A percentile compares a stretch with the other conserved stretches of the same genome.
Evolutionary conservation across 2,797 vertebrate genomes (phyloP).

Genomic region (Clamator glandarius): DNA sequence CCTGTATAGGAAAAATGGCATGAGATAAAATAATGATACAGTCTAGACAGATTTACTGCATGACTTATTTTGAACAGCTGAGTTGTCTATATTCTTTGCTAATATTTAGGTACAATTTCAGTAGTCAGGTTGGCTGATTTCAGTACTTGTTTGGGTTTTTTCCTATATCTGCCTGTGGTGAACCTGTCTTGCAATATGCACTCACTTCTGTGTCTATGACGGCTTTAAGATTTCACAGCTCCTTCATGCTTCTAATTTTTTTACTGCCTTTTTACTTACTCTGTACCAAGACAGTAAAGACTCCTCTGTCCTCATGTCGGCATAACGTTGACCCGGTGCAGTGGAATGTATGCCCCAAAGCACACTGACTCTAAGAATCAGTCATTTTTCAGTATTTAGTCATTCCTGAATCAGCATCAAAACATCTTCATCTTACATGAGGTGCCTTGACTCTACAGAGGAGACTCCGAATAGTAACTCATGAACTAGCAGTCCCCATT

Average conservation of each 20-base stretch:
- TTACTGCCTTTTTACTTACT: neutral
- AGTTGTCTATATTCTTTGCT: neutral
- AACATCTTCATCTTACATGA: neutral
- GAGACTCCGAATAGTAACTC: neutral
- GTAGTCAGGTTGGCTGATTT: neutral
- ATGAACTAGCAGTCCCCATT: neutral
- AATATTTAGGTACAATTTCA: neutral
- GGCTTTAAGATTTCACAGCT: neutral
- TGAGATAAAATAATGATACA: neutral
- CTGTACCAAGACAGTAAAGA: neutral
- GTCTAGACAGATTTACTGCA: slow-evolving; percentile 2
- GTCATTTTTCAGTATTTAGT: neutral
- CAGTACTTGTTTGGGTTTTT: neutral
- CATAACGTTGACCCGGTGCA: neutral
- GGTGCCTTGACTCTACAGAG: neutral
- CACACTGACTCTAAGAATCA: neutral
- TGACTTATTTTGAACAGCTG: neutral
- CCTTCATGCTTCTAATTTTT: neutral
- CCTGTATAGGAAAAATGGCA: neutral
- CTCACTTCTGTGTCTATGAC: neutral
- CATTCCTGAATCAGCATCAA: neutral
- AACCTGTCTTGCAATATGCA: neutral
- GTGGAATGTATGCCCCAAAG: neutral
- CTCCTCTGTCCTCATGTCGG: neutral
- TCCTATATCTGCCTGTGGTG: neutral